Conservation (phyloP, 2,113 vertebrate species). For the Pogonocichla stellata region DNA sequence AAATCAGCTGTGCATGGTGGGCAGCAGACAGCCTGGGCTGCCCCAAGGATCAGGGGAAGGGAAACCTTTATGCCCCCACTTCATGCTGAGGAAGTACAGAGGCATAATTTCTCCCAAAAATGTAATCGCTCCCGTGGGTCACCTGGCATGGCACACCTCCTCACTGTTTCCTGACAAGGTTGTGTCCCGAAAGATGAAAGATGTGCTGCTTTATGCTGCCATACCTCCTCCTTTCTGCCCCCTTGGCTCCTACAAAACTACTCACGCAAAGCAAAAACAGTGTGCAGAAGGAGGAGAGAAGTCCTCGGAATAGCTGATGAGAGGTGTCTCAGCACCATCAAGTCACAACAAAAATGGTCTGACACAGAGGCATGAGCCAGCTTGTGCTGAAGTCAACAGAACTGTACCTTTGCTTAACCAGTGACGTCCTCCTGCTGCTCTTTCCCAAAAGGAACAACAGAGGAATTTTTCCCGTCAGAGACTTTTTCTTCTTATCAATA, state of each 20-base stretch:
- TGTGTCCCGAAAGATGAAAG: background rate
- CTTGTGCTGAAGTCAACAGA: background rate
- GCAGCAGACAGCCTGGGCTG: background rate
- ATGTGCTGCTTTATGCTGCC: background rate
- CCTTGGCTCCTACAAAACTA: background rate
- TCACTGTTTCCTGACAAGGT: background rate
- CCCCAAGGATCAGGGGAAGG: background rate
- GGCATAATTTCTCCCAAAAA: background rate
- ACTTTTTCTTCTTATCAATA: background rate
- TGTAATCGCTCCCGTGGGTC: rapidly evolving
- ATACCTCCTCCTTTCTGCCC: background rate
- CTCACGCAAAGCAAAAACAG: background rate
- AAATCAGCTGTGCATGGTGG: background rate
- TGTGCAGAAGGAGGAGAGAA: background rate
- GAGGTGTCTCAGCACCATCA: background rate
- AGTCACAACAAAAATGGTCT: background rate
- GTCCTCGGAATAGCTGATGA: background rate
- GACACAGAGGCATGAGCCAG: background rate
- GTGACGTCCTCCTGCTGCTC: background rate
- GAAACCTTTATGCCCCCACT: background rate
- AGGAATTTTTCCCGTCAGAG: background rate
- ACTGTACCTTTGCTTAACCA: rapidly evolving
- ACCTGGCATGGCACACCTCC: background rate
- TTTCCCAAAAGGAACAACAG: background rate
- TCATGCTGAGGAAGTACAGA: background rate